Conservation (phyloP, 2,797 vertebrate species). For the Sebastolobus altivelis region DNA sequence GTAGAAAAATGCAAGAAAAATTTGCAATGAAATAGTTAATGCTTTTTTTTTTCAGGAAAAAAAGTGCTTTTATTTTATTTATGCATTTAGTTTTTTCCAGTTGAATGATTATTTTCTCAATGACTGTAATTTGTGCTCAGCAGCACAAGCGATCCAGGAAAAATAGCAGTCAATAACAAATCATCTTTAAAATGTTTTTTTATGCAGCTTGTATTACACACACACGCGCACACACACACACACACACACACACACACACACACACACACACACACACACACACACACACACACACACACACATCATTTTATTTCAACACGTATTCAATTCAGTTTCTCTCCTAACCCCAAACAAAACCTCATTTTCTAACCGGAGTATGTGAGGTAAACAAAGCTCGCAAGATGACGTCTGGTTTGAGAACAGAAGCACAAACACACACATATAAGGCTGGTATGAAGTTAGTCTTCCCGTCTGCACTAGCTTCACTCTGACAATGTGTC, state of each 20-base stretch:
- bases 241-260: neutral
- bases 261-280: neutral
- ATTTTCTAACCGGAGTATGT: neutral
- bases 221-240: neutral
- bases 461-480: neutral
- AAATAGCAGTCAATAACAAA: neutral
- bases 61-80: neutral
- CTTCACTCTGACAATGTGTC: constrained; percentile 4
- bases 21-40: too few species aligned
- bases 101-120: constrained; percentile 1
- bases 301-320: neutral
- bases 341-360: neutral
- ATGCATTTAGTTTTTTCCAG: neutral
- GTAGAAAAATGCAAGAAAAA: too few species aligned
- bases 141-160: neutral
- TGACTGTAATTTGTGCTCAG: constrained; percentile 11
- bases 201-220: neutral
- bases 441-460: neutral
- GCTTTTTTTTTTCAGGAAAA: neutral
- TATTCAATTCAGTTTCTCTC: neutral
- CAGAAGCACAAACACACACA: neutral
- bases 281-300: neutral
- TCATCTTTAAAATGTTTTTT: neutral
- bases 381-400: neutral
- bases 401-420: neutral